Conservation (phyloP, 2,113 vertebrate genomes). For the Saccopteryx leptura region DNA sequence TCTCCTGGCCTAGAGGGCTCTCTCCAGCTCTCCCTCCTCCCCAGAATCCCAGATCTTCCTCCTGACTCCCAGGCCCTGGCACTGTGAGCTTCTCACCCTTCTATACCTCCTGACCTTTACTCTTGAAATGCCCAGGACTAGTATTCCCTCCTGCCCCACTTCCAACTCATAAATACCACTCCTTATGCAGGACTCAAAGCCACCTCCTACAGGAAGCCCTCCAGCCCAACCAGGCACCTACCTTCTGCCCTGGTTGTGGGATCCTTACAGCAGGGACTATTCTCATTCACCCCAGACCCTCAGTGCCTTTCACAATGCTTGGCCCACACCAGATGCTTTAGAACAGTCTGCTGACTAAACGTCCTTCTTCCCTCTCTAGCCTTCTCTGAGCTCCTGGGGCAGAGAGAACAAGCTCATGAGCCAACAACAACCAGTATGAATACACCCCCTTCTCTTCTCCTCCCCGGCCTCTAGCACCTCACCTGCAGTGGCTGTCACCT, state of each 20-base stretch:
- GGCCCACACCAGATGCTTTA: background rate
- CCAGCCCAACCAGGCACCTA: background rate
- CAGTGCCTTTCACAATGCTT: background rate
- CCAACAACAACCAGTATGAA: accelerated
- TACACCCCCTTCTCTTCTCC: background rate
- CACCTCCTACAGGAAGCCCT: slow-evolving; percentile 41
- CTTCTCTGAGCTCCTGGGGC: background rate
- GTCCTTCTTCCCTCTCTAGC: background rate
- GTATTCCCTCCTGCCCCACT: background rate
- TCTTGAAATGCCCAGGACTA: background rate
- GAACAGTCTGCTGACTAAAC: background rate
- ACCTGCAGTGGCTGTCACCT: background rate
- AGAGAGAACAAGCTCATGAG: background rate
- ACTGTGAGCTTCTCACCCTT: background rate
- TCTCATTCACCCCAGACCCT: background rate
- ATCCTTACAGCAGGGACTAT: background rate
- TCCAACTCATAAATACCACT: background rate
- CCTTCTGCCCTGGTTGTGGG: background rate
- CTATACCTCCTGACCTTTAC: background rate
- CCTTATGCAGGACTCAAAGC: background rate
- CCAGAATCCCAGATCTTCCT: background rate
- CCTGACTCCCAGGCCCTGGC: background rate
- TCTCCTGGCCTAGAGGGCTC: background rate
- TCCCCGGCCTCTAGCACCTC: background rate
- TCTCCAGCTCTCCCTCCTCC: background rate